Evolutionary conservation across 2,113 vertebrate genomes (phyloP).

Genomic region (Syngnathus floridae): DNA sequence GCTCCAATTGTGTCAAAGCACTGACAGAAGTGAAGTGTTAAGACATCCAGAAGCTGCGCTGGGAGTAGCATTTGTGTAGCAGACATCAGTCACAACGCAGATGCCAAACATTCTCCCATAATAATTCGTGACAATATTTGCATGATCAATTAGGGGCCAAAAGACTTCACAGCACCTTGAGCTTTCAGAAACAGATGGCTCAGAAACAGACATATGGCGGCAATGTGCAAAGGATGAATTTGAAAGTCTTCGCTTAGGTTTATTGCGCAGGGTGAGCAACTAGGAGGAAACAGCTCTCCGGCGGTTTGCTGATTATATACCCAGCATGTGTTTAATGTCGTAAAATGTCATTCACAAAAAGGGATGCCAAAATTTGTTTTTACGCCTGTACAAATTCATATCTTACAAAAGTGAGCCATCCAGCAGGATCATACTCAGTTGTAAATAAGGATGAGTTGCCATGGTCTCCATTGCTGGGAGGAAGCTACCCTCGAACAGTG

Average conservation of each 20-base stretch:
- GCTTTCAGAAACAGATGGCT: slow-evolving; percentile 42
- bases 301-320: slow-evolving; percentile 42
- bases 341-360: neutral
- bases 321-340: slow-evolving; percentile 15
- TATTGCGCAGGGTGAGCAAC: slow-evolving; percentile 3
- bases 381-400: neutral
- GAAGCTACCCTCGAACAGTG: slow-evolving; percentile 57
- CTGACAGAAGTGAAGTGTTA: slow-evolving; percentile 17
- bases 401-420: neutral
- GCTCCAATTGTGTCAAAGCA: slow-evolving; percentile 13
- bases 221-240: slow-evolving; percentile 38
- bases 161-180: slow-evolving; percentile 16
- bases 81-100: slow-evolving; percentile 23
- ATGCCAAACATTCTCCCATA: slow-evolving; percentile 8
- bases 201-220: slow-evolving; percentile 41
- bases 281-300: slow-evolving; percentile 21
- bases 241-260: slow-evolving; percentile 17
- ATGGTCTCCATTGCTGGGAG: slow-evolving; percentile 39
- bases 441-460: slow-evolving; percentile 47
- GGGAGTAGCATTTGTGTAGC: slow-evolving; percentile 15
- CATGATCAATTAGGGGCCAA: slow-evolving; percentile 18
- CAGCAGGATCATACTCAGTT: slow-evolving; percentile 2
- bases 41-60: slow-evolving; percentile 10
- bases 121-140: slow-evolving; percentile 16
- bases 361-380: neutral